These are phyloP conservation scores for Sebastes ruberrimus DNA, from an alignment of 2,797 vertebrate genomes.

Conservation along the genomic window DNA sequence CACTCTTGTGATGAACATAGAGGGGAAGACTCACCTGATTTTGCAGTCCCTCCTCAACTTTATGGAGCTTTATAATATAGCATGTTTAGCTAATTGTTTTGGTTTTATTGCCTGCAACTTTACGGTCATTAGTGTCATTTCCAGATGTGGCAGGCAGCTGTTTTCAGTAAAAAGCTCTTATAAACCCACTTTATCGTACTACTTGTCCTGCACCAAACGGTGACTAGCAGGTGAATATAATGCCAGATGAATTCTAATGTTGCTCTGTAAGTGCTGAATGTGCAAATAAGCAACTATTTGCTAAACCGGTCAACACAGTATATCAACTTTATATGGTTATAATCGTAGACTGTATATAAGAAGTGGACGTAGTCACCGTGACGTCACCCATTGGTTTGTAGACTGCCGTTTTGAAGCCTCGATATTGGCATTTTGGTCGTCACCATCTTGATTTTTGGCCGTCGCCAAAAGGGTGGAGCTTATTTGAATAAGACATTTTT, in stretches of 20 bases:
- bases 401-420: no score
- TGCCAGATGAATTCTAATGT: neutral
- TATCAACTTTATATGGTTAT: neutral
- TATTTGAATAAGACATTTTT: no score
- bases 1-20: neutral
- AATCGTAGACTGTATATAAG: neutral
- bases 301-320: neutral
- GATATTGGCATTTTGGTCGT: no score
- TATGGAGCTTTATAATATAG: neutral
- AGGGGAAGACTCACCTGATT: neutral
- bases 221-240: neutral
- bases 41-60: neutral
- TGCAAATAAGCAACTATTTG: neutral
- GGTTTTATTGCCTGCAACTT: neutral
- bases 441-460: no score
- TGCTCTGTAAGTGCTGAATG: neutral
- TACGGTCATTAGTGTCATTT: neutral
- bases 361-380: no score
- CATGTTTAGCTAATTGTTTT: neutral
- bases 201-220: neutral
- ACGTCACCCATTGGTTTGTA: no score
- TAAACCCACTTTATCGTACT: neutral
- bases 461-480: no score
- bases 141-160: neutral
- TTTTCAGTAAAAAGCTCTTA: neutral